Percentiles rank a stretch among this genome's conserved stretches.
phyloP scores from a whole-genome alignment of 2,888 invertebrate genomes.

The Galeruca laticollis region DNA sequence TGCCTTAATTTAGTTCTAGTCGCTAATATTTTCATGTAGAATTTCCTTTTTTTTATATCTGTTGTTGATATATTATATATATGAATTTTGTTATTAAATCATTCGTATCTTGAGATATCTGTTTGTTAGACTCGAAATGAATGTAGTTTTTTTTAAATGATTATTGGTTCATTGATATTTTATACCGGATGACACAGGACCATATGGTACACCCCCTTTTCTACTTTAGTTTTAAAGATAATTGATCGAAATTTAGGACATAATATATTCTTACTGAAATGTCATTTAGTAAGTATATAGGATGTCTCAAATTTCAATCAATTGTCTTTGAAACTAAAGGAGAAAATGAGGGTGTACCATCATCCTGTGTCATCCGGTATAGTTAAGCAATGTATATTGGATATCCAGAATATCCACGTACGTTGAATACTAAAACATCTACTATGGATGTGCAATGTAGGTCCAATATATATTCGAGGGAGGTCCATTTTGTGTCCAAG shows the following conservation, averaged over 20 bases:
- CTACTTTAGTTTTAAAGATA: too few relatives aligned
- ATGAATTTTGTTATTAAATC: too few relatives aligned
- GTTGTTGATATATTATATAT: not conserved
- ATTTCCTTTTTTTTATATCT: not conserved
- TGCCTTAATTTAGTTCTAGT: too few relatives aligned
- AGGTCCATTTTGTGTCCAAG: too few relatives aligned
- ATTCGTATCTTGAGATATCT: too few relatives aligned
- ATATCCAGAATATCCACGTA: not conserved
- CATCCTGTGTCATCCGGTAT: not conserved
- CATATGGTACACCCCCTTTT: not conserved
- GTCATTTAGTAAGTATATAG: too few relatives aligned
- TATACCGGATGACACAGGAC: not conserved
- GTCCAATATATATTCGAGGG: not conserved
- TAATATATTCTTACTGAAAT: too few relatives aligned
- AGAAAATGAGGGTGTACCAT: not conserved
- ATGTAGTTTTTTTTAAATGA: not conserved
- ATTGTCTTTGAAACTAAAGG: not conserved
- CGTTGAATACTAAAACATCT: not conserved
- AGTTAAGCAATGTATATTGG: not conserved
- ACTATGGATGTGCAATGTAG: not conserved
- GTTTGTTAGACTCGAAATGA: too few relatives aligned
- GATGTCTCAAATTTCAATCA: too few relatives aligned
- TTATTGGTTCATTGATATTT: not conserved
- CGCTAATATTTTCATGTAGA: not conserved
- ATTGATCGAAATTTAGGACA: too few relatives aligned